A percentile compares a stretch with the other conserved stretches of the same genome.
Evolutionary conservation across 2,797 vertebrate genomes (phyloP).

Genomic region (Rhincodon typus): DNA sequence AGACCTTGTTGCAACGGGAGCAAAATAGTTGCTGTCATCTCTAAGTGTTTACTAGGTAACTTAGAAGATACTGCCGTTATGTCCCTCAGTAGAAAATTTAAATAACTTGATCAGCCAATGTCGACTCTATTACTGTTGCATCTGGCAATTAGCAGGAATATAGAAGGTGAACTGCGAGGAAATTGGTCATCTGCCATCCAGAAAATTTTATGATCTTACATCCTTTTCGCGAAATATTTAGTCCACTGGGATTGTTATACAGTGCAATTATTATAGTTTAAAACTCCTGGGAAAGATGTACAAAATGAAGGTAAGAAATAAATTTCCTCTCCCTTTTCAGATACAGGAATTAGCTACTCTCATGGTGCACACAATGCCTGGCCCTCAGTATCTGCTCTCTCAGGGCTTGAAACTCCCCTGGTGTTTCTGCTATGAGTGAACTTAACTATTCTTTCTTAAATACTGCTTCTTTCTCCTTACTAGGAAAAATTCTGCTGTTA

Average conservation of each 20-base stretch:
- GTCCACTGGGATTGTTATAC: background rate
- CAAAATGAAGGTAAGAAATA: background rate
- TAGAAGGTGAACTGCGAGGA: background rate
- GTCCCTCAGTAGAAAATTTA: background rate
- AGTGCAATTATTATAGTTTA: background rate
- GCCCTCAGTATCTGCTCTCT: background rate
- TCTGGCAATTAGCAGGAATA: background rate
- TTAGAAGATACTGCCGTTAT: background rate
- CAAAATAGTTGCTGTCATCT: background rate
- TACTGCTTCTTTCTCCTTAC: background rate
- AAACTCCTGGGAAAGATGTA: background rate
- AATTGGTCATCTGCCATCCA: background rate
- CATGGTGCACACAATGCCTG: background rate
- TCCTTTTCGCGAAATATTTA: background rate
- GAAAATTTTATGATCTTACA: background rate
- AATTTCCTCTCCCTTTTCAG: background rate
- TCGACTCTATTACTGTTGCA: too few species aligned
- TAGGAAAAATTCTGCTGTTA: background rate
- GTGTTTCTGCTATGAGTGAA: background rate
- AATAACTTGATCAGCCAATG: background rate
- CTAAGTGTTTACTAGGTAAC: background rate
- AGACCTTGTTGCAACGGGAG: background rate
- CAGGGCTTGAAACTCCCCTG: too few species aligned
- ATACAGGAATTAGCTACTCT: background rate
- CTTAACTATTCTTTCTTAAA: background rate